Percentiles rank a stretch among this genome's conserved stretches.
Conservation (phyloP, 2,888 invertebrate genomes). For the Mesochorus sp. region DNA sequence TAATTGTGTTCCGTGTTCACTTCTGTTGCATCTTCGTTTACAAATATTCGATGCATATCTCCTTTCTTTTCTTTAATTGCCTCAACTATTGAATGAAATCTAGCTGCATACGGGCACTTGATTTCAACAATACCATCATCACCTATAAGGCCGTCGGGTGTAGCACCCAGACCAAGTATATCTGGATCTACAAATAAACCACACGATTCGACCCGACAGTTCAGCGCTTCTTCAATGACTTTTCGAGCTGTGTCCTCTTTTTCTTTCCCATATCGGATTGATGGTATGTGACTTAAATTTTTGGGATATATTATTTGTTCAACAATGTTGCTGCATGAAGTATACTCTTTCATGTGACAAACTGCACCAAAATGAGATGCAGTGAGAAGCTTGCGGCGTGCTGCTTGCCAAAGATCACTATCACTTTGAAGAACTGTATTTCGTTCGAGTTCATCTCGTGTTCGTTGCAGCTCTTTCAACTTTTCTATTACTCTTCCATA, state of each 20-base stretch:
- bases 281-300: neutral
- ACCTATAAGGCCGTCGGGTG: conserved; percentile 8
- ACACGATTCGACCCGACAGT: neutral
- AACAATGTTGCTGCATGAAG: neutral
- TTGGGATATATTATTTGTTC: neutral
- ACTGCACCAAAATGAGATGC: conserved; percentile 3
- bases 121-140: conserved; percentile 7
- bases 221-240: neutral
- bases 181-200: conserved; percentile 10
- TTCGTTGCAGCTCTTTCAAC: neutral
- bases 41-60: neutral
- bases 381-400: neutral
- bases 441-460: conserved; percentile 1
- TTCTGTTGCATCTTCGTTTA: neutral
- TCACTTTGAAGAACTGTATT: neutral
- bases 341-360: neutral
- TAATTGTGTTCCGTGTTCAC: conserved; percentile 60
- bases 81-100: neutral
- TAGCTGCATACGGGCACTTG: conserved; percentile 18
- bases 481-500: neutral
- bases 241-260: neutral
- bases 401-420: conserved; percentile 3
- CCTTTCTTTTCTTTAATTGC: neutral
- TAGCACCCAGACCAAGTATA: neutral
- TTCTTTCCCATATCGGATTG: conserved; percentile 6